phyloP scores from a whole-genome alignment of 2,797 vertebrate genomes.

The Lepilemur ruficaudatus region DNA sequence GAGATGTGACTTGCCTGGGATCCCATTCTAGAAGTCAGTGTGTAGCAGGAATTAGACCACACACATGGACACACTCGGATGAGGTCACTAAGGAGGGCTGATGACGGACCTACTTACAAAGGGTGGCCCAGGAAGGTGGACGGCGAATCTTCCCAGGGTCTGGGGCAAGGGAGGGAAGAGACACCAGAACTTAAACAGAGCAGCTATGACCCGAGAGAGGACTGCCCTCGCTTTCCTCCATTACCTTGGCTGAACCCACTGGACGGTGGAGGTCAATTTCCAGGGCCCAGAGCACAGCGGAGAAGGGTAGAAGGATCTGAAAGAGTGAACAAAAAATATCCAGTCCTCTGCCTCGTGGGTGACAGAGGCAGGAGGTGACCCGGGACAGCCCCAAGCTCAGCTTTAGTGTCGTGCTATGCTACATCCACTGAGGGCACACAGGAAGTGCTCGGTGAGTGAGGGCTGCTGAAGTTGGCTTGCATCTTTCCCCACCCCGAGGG shows the following conservation, averaged over 20 bases:
- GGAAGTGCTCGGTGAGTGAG: not conserved
- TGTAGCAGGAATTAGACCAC: not conserved
- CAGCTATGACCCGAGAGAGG: not conserved
- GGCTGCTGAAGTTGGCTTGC: not conserved
- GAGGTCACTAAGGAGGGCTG: not conserved
- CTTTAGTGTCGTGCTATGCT: not conserved
- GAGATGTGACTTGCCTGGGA: too few species aligned
- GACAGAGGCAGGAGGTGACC: not conserved
- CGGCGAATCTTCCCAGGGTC: not conserved
- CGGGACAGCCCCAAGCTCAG: too few species aligned
- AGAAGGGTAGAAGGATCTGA: not conserved
- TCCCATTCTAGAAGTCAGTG: not conserved
- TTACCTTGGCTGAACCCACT: not conserved
- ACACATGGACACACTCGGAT: not conserved
- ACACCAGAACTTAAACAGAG: not conserved
- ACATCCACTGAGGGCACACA: not conserved
- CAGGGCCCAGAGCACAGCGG: not conserved
- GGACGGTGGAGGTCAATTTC: not conserved
- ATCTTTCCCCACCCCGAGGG: not conserved
- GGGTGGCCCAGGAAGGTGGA: rapidly evolving
- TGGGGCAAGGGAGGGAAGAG: not conserved
- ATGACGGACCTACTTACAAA: not conserved
- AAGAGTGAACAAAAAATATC: not conserved
- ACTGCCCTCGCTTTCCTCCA: not conserved
- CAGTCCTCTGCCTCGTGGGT: not conserved